A percentile compares a stretch with the other conserved stretches of the same genome.
Evolutionary conservation across 2,113 vertebrate genomes (phyloP).

Genomic region (Lagenorhynchus albirostris): DNA sequence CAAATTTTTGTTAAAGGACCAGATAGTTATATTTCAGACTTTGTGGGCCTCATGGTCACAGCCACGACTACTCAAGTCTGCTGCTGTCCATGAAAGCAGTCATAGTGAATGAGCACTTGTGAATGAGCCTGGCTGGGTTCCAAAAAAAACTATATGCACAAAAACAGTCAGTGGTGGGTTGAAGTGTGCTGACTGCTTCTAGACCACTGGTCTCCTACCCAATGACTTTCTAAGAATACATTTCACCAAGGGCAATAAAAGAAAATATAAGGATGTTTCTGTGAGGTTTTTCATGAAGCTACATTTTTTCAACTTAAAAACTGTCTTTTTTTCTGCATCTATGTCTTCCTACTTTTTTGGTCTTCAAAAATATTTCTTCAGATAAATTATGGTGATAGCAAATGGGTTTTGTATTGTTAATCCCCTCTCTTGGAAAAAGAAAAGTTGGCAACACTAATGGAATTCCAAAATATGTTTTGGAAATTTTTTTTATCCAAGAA

Average conservation of each 20-base stretch:
- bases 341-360: background rate
- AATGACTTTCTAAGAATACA: background rate
- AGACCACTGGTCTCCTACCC: background rate
- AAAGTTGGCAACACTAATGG: background rate
- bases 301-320: background rate
- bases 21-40: background rate
- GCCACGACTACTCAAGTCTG: background rate
- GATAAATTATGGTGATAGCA: background rate
- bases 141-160: background rate
- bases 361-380: background rate
- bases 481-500: background rate
- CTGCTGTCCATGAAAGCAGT: background rate
- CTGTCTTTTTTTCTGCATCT: background rate
- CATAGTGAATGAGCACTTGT: background rate
- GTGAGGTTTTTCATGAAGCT: background rate
- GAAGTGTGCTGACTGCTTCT: background rate
- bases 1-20: background rate
- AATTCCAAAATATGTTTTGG: background rate
- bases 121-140: background rate
- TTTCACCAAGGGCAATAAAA: background rate
- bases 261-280: background rate
- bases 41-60: background rate
- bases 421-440: background rate
- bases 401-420: background rate
- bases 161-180: background rate